Percentiles rank a stretch among this genome's conserved stretches.
These are phyloP conservation scores for Micrastur ruficollis DNA, from an alignment of 2,797 vertebrate genomes.

Conservation along the genomic window DNA sequence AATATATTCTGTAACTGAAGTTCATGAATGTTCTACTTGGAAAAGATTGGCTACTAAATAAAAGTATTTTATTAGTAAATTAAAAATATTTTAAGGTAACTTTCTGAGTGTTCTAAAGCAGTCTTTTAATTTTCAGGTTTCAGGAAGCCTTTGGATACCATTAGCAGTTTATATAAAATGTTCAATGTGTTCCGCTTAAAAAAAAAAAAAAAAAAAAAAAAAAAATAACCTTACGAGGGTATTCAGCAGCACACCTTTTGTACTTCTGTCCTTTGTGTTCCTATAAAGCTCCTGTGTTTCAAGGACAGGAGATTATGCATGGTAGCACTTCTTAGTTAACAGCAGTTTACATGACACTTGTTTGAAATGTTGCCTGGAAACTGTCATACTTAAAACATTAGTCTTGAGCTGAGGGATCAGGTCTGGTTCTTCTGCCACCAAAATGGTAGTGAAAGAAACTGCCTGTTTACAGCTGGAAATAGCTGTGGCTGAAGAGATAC, in stretches of 20 bases:
- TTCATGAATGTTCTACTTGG: not conserved
- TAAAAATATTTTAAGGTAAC: not conserved
- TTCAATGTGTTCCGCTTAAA: not conserved
- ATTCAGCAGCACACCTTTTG: not conserved
- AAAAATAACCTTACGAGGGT: not conserved
- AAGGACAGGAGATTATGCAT: slow-evolving; percentile 20
- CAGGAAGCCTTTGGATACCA: not conserved
- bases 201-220: not conserved
- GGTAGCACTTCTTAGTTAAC: not conserved
- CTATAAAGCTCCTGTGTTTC: not conserved
- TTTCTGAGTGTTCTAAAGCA: not conserved
- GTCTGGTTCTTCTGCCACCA: not conserved
- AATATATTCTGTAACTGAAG: not conserved
- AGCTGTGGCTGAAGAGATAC: not conserved
- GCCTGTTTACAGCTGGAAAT: not conserved
- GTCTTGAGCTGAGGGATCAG: slow-evolving; percentile 14
- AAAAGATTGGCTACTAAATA: not conserved
- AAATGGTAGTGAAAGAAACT: not conserved
- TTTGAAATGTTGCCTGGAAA: slow-evolving; percentile 56
- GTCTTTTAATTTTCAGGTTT: slow-evolving; percentile 6
- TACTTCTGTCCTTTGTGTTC: not conserved
- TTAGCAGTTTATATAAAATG: not conserved
- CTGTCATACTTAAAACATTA: slow-evolving; percentile 14
- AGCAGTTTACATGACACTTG: not conserved
- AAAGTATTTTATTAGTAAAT: not conserved